A percentile compares a stretch with the other conserved stretches of the same genome.
These are phyloP conservation scores for Himalopsyche japonica DNA, from an alignment of 2,888 invertebrate genomes.

Conservation along the genomic window DNA sequence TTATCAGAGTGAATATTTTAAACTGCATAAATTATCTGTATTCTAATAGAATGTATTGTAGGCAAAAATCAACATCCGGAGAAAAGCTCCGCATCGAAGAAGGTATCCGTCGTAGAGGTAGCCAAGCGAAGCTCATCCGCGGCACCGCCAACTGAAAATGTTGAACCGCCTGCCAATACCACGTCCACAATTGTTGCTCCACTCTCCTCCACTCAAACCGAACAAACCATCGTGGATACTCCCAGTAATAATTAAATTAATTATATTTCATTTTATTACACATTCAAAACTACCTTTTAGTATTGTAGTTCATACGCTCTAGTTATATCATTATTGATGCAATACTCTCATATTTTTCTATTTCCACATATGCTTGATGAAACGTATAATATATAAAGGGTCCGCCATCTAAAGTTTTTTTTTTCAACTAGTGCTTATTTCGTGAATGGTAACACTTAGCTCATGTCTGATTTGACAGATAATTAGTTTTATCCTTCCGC, in stretches of 20 bases:
- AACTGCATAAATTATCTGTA: not conserved
- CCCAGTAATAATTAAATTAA: conserved; percentile 10
- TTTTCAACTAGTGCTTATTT: no score
- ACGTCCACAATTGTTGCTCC: not conserved
- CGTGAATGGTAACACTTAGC: no score
- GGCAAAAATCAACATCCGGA: not conserved
- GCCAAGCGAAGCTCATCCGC: not conserved
- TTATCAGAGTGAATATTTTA: not conserved
- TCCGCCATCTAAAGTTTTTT: no score
- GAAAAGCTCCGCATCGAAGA: not conserved
- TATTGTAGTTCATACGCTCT: no score
- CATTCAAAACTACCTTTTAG: no score
- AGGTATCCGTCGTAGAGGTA: not conserved
- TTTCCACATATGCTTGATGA: no score
- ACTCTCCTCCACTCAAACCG: not conserved
- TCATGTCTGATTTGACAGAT: no score
- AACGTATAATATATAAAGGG: no score
- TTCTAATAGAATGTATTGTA: not conserved
- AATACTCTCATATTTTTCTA: no score
- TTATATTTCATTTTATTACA: conserved; percentile 12
- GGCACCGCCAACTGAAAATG: not conserved
- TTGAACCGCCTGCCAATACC: not conserved
- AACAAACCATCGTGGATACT: not conserved
- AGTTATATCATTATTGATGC: no score
- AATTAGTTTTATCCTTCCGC: no score